A percentile compares a stretch with the other conserved stretches of the same genome.
phyloP scores from a whole-genome alignment of 2,113 vertebrate genomes.

The Cheirogaleus medius region DNA sequence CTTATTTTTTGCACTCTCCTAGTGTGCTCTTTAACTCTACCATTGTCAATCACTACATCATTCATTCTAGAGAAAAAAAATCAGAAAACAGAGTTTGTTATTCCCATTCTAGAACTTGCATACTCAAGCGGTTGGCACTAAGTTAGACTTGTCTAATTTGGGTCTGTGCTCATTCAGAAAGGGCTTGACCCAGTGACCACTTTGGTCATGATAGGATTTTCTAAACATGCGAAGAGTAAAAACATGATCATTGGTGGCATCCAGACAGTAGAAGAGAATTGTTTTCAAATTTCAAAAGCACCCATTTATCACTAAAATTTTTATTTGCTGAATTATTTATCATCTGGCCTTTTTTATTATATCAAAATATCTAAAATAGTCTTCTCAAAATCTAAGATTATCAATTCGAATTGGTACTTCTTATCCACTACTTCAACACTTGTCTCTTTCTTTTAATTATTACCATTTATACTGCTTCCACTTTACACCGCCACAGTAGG shows the following conservation, averaged over 20 bases:
- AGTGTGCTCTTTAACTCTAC: not conserved
- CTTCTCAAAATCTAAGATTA: not conserved
- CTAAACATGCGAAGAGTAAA: not conserved
- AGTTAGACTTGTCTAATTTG: not conserved
- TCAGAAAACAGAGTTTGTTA: not conserved
- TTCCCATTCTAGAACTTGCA: not conserved
- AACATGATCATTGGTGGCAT: not conserved
- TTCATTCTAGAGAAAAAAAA: not conserved
- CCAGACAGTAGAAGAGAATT: not conserved
- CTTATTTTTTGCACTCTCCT: not conserved
- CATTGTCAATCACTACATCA: not conserved
- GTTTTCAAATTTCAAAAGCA: not conserved
- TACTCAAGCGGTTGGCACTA: not conserved
- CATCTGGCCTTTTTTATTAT: not conserved
- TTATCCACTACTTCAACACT: not conserved
- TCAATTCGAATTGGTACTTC: not conserved
- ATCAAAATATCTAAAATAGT: not conserved
- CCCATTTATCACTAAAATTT: not conserved
- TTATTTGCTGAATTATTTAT: constrained; percentile 10
- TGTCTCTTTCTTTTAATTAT: not conserved
- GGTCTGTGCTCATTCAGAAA: not conserved
- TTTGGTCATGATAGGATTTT: not conserved
- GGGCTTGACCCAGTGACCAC: not conserved
- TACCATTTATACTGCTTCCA: not conserved
- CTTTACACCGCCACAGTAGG: not conserved